Base-by-base conservation (phyloP, 2,888 invertebrate genomes). In the Pristionchus entomophagus region DNA sequence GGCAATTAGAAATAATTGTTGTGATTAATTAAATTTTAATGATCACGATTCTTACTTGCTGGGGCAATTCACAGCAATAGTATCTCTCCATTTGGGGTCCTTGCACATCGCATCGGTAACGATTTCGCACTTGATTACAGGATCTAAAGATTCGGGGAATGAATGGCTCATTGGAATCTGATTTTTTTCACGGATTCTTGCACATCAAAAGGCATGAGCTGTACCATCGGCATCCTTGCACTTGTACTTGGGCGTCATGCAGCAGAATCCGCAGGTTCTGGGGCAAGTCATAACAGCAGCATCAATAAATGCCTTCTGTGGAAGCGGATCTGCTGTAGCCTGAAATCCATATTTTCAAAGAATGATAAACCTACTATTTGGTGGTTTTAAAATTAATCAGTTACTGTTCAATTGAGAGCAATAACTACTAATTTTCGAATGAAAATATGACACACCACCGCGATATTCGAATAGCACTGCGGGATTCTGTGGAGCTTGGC, bases 201-300 rank as follows among this genome's bases (percentile, higher is more conserved):
- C 35, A 29, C 0, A 38, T 12, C 26, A 59, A 59, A n/a, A n/a
- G 26, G 59, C 26, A 14, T 29, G n/a, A n/a, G 17, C 6, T 35
- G 29, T 35, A 83, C 87, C 86, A 6, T 73, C 62, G 38, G 80
- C 84, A 56, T 89, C 88, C 38, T 85, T 86, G 86, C 89, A 89
- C 22, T 87, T 86, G 81, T 86, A 89, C 14, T 85, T 84, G 22
- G 87, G 86, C 2, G 89, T 88, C n/a, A 78, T 35, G 32, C 89
- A 89, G 69, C 89, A 89, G 78, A 86, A 85, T 62, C 87, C 89
- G 69, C 89, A 89, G 49, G 87, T 86, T 65, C 88, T 89, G 22
- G 89, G 84, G 53, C 89, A 89, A 10, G 80, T 85, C 22, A 78
- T 22, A 0, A 85, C 17, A 8, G 88, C 88, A 14, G 86, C 87